These are phyloP conservation scores for Carassius carassius DNA, from an alignment of 2,113 vertebrate species.

Conservation along the genomic window DNA sequence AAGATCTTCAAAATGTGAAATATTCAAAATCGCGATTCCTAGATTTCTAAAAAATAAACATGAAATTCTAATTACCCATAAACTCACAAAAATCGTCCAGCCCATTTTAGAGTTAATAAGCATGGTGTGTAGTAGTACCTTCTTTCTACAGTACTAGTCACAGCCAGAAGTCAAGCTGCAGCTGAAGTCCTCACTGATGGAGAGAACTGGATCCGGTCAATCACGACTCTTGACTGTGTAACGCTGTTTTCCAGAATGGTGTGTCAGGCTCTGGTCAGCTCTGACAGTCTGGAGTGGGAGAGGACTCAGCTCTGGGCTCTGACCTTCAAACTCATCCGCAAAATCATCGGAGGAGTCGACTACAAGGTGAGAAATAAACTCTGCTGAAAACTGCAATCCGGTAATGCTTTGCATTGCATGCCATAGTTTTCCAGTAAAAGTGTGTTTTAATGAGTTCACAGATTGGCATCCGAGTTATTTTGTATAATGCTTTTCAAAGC, in stretches of 20 bases:
- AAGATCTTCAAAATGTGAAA: no score
- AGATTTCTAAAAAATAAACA: no score
- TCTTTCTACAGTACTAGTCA: background rate
- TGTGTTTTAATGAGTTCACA: background rate
- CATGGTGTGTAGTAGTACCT: background rate
- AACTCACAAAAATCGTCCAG: no score
- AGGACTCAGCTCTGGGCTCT: constrained; percentile 95
- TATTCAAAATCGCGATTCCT: no score
- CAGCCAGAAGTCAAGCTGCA: background rate
- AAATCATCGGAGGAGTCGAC: constrained; percentile 97
- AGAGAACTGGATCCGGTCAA: no score
- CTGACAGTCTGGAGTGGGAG: constrained; percentile 94
- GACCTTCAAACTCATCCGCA: constrained; percentile 92
- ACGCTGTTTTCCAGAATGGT: constrained; percentile 82
- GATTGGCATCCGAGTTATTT: background rate
- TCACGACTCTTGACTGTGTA: background rate
- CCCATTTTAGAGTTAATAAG: no score
- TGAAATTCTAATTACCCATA: no score
- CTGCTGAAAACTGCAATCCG: background rate
- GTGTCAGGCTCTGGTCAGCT: constrained; percentile 91
- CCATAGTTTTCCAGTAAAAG: background rate
- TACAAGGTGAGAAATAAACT: constrained; percentile 84
- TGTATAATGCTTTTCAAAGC: background rate
- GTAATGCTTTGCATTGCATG: background rate
- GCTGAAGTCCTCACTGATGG: background rate